Base-by-base conservation (phyloP, 2,113 vertebrate genomes). In the Myrmophylax atrothorax region DNA sequence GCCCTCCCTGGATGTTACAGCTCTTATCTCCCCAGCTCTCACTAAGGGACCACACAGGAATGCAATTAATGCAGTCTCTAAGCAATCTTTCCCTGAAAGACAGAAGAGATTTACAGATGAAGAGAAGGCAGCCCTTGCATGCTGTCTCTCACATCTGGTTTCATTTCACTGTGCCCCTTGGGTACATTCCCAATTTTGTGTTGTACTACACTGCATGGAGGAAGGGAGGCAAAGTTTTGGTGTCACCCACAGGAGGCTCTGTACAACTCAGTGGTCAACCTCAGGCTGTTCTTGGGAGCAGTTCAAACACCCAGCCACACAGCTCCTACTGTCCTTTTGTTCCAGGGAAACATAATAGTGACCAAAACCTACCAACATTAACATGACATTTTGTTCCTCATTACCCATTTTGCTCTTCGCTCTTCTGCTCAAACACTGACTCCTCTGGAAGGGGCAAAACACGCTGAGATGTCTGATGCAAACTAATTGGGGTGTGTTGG, bases 161-260 rank as follows among this genome's bases (percentile, higher is more conserved):
- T 52, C 4, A 20, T 28, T 31, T 63, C 35, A 18, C 13, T 49
- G n/a, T 40, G 55, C 28, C n/a, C 5, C n/a, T 3, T 16, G 14
- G 8, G 20, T 59, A 44, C n/a, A 3, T 28, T 24, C 22, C 28
- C 13, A 25, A 12, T 42, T 49, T 35, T 50, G 28, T 11, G 4
- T 12, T 64, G 28, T 9, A n/a, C 55, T n/a, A 6, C 14, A 31
- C 6, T 17, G 37, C 0, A 1, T 3, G 4, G 10, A 84, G 6
- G 17, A 42, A 88, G 67, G 26, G 13, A 85, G 17, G 24, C 18
- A 18, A 3, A 40, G 25, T 0, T 49, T 42, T 11, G 18, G 38
- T 53, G 23, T 58, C 26, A 63, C 5, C 9, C n/a, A 25, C 37
- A 8, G 1, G 6, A 63, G 6, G 16, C 18, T 53, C 26, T 35